A percentile compares a stretch with the other conserved stretches of the same genome.
These are phyloP conservation scores for Drosophila anomelani DNA, from an alignment of 2,888 invertebrate species.

Conservation along the genomic window DNA sequence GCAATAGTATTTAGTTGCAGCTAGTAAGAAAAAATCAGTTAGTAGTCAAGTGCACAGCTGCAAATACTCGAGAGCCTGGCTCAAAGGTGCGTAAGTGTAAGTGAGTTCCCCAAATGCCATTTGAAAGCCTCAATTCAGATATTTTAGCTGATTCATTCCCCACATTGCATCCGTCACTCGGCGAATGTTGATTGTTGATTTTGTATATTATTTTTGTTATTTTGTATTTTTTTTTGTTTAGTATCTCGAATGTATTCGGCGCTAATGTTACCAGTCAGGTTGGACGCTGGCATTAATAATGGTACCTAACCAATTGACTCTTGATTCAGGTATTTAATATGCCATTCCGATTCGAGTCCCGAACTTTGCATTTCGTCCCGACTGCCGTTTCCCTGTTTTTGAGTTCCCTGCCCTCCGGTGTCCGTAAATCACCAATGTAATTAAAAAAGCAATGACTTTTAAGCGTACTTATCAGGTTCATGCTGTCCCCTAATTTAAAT, in stretches of 20 bases:
- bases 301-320: conserved; percentile 14
- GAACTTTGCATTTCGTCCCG: conserved; percentile 20
- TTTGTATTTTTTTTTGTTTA: not conserved
- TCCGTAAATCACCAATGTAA: conserved; percentile 27
- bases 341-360: conserved; percentile 23
- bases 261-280: conserved; percentile 22
- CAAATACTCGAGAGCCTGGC: conserved; percentile 39
- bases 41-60: conserved; percentile 72
- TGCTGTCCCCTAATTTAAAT: conserved; percentile 12
- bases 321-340: conserved; percentile 35
- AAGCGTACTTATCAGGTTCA: conserved; percentile 21
- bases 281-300: conserved; percentile 26
- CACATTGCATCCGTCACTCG: conserved; percentile 29
- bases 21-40: conserved; percentile 19
- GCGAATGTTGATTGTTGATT: conserved; percentile 15
- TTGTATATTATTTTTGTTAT: not conserved
- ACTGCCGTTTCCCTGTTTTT: conserved; percentile 1
- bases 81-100: conserved; percentile 44
- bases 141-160: conserved; percentile 50
- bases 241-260: conserved; percentile 2
- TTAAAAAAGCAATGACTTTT: conserved; percentile 47
- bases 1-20: conserved; percentile 10
- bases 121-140: conserved; percentile 30
- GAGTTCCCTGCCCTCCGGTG: conserved; percentile 11
- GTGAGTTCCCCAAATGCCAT: conserved; percentile 30